Percentiles rank a stretch among this genome's conserved stretches.
phyloP scores from a whole-genome alignment of 2,797 vertebrate species.

The Xyrichtys novacula region DNA sequence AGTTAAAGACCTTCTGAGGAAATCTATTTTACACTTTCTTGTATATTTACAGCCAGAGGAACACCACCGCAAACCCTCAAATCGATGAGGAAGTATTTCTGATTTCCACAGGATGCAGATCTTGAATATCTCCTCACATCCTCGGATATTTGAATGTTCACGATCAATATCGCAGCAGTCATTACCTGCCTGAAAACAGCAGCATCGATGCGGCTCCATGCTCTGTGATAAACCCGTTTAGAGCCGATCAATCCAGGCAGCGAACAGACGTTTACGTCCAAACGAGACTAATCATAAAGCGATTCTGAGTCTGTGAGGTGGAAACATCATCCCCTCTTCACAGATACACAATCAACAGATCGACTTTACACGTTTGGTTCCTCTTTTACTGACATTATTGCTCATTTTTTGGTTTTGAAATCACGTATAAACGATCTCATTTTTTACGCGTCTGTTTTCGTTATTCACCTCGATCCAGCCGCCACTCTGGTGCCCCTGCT shows the following conservation, averaged over 20 bases:
- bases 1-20: too few relatives aligned
- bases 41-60: too few relatives aligned
- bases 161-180: slow-evolving; percentile 67
- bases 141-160: slow-evolving; percentile 29
- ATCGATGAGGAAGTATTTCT: slow-evolving; percentile 42
- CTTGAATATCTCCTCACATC: slow-evolving; percentile 7
- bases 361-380: too few relatives aligned
- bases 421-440: too few relatives aligned
- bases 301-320: slow-evolving; percentile 20
- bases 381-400: too few relatives aligned
- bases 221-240: slow-evolving; percentile 50
- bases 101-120: slow-evolving; percentile 41
- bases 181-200: slow-evolving; percentile 59
- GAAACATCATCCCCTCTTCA: slow-evolving; percentile 17
- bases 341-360: too few relatives aligned
- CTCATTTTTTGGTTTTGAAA: too few relatives aligned
- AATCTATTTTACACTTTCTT: too few relatives aligned
- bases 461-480: slow-evolving; percentile 96
- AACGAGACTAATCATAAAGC: slow-evolving; percentile 56
- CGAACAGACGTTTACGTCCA: slow-evolving; percentile 53
- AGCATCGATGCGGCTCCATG: slow-evolving; percentile 64
- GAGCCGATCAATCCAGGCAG: slow-evolving; percentile 66
- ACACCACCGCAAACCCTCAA: slow-evolving; percentile 30
- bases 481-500: slow-evolving; percentile 87
- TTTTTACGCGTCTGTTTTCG: too few relatives aligned